Evolutionary conservation across 2,113 vertebrate genomes (phyloP).

Genomic region (Synodontis membranacea): DNA sequence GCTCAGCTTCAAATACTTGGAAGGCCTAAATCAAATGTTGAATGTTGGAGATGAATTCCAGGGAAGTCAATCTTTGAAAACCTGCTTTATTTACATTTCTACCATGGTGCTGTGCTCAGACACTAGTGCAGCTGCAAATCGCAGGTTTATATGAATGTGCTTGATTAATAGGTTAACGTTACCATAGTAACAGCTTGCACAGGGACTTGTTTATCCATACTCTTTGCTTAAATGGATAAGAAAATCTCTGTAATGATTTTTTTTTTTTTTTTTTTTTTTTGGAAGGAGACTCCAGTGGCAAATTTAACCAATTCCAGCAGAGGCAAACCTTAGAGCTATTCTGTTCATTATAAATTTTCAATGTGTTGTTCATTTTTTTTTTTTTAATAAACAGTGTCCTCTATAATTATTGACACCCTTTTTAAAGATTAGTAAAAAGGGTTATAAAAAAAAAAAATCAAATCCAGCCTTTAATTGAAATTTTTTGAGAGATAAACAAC

Average conservation of each 20-base stretch:
- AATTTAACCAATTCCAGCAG: too few relatives aligned
- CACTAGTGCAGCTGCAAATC: neutral
- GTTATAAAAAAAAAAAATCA: too few relatives aligned
- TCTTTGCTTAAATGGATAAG: neutral
- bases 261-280: neutral
- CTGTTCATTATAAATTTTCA: too few relatives aligned
- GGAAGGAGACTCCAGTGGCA: neutral
- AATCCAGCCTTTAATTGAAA: too few relatives aligned
- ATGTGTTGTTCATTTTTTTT: too few relatives aligned
- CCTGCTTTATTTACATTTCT: neutral
- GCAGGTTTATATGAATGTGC: neutral
- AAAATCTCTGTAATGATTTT: neutral
- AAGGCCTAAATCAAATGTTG: neutral
- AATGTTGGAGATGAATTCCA: neutral
- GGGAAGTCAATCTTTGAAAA: neutral
- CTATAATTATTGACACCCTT: too few relatives aligned
- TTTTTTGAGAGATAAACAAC: too few relatives aligned
- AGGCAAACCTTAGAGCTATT: too few relatives aligned
- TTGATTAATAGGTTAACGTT: constrained; percentile 3
- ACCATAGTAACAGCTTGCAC: neutral
- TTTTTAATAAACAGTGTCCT: too few relatives aligned
- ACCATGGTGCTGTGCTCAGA: neutral
- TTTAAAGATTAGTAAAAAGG: too few relatives aligned
- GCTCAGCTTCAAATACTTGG: neutral
- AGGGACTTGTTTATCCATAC: neutral